Evolutionary conservation across 1,140 invertebrate genomes (phyloP).

Genomic region (Atopsyche davidsoni): DNA sequence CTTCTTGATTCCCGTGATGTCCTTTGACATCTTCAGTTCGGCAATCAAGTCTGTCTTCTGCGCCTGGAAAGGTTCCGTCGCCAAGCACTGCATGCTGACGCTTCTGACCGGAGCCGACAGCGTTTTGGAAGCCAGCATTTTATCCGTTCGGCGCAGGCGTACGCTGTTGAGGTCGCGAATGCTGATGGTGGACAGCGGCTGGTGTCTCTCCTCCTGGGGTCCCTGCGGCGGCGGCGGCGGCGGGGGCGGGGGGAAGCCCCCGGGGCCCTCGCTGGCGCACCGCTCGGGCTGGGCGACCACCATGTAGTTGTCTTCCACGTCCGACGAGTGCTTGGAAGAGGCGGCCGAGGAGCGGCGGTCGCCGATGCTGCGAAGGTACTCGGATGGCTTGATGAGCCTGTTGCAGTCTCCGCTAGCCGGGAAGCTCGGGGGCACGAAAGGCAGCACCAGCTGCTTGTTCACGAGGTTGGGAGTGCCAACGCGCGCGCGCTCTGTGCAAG

Average conservation of each 20-base stretch:
- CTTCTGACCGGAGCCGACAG: slow-evolving; percentile 70
- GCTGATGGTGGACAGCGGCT: slow-evolving; percentile 75
- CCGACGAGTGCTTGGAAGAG: slow-evolving; percentile 46
- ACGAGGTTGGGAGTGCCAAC: slow-evolving; percentile 58
- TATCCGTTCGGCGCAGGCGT: slow-evolving; percentile 66
- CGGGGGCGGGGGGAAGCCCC: slow-evolving; percentile 46
- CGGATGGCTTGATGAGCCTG: slow-evolving; percentile 83
- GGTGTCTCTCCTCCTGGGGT: slow-evolving; percentile 47
- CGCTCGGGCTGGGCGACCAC: slow-evolving; percentile 35
- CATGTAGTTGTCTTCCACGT: slow-evolving; percentile 31
- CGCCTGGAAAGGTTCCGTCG: slow-evolving; percentile 62
- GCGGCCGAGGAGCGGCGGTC: slow-evolving; percentile 53
- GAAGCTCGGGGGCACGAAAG: slow-evolving; percentile 86
- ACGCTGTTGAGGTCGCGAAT: slow-evolving; percentile 81
- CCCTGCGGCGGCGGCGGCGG: slow-evolving; percentile 44
- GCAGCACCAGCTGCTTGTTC: slow-evolving; percentile 75
- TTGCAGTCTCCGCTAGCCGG: slow-evolving; percentile 61
- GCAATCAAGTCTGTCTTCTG: slow-evolving; percentile 83
- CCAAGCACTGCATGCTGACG: slow-evolving; percentile 65
- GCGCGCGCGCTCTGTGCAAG: slow-evolving; percentile 43
- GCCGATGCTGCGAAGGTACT: slow-evolving; percentile 79
- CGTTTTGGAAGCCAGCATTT: slow-evolving; percentile 68
- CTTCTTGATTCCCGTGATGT: slow-evolving; percentile 84
- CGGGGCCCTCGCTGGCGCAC: slow-evolving; percentile 48
- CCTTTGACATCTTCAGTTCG: slow-evolving; percentile 83